Evolutionary conservation across 2,888 invertebrate species (phyloP).

Genomic region (Watsonalla cultraria): DNA sequence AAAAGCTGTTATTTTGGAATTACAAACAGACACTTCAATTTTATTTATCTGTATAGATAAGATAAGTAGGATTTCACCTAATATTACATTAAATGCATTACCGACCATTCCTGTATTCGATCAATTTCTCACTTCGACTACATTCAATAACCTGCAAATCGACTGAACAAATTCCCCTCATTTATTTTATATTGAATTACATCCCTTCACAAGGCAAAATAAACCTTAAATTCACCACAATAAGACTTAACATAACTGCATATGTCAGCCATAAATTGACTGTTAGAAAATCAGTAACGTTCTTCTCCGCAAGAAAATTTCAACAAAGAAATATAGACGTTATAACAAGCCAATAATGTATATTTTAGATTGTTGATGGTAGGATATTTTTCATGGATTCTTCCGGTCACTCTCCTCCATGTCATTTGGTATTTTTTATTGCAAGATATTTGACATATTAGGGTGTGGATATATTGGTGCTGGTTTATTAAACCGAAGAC

Average conservation of each 20-base stretch:
- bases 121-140: slow-evolving; percentile 3
- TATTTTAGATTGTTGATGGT: slow-evolving; percentile 28
- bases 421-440: slow-evolving; percentile 30
- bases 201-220: slow-evolving; percentile 9
- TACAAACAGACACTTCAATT: no score
- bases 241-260: slow-evolving; percentile 6
- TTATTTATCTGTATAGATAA: no score
- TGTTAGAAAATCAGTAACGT: slow-evolving; percentile 15
- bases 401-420: slow-evolving; percentile 32
- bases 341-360: slow-evolving; percentile 3
- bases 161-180: slow-evolving; percentile 41
- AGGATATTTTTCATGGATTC: slow-evolving; percentile 54
- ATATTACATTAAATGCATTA: neutral
- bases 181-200: slow-evolving; percentile 25
- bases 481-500: no score
- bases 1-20: no score
- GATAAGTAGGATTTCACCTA: neutral
- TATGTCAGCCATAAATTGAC: slow-evolving; percentile 1
- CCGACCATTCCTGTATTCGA: neutral
- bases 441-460: slow-evolving; percentile 23
- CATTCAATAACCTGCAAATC: slow-evolving; percentile 35
- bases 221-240: slow-evolving; percentile 6
- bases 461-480: neutral
- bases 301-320: slow-evolving; percentile 1
- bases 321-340: slow-evolving; percentile 7